phyloP scores from a whole-genome alignment of 2,888 invertebrate genomes.

The Plutella xylostella region DNA sequence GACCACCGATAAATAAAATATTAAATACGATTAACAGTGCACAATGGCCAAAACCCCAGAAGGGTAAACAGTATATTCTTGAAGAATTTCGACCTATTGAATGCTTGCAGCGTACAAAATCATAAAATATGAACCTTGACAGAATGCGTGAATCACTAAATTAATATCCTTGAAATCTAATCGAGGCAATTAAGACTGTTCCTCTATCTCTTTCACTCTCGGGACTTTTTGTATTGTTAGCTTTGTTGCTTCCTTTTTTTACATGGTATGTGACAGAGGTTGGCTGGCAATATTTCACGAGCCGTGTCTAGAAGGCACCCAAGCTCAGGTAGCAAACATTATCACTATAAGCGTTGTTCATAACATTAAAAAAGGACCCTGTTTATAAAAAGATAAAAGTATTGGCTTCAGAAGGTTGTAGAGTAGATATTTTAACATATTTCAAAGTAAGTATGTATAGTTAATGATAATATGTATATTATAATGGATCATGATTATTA shows the following conservation, averaged over 20 bases:
- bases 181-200: slow-evolving; percentile 62
- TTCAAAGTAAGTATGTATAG: neutral
- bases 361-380: slow-evolving; percentile 37
- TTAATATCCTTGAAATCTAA: slow-evolving; percentile 69
- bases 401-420: neutral
- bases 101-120: slow-evolving; percentile 47
- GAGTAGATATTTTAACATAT: neutral
- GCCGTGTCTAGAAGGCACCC: slow-evolving; percentile 51
- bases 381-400: slow-evolving; percentile 19
- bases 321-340: slow-evolving; percentile 66
- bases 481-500: too few species aligned
- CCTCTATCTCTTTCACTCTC: slow-evolving; percentile 33
- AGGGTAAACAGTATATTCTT: slow-evolving; percentile 57
- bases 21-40: slow-evolving; percentile 26
- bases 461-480: too few species aligned
- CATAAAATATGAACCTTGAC: slow-evolving; percentile 60
- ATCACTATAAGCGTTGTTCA: slow-evolving; percentile 58
- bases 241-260: slow-evolving; percentile 22
- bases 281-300: slow-evolving; percentile 60
- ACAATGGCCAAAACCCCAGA: slow-evolving; percentile 54
- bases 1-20: slow-evolving; percentile 45
- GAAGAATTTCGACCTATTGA: slow-evolving; percentile 39
- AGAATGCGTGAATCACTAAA: slow-evolving; percentile 57
- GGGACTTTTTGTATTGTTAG: slow-evolving; percentile 16
- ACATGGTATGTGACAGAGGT: slow-evolving; percentile 58